Evolutionary conservation across 2,113 vertebrate species (phyloP), one percentile per base, ranked within the genome.

Genomic region (Rhipidura dahli): DNA sequence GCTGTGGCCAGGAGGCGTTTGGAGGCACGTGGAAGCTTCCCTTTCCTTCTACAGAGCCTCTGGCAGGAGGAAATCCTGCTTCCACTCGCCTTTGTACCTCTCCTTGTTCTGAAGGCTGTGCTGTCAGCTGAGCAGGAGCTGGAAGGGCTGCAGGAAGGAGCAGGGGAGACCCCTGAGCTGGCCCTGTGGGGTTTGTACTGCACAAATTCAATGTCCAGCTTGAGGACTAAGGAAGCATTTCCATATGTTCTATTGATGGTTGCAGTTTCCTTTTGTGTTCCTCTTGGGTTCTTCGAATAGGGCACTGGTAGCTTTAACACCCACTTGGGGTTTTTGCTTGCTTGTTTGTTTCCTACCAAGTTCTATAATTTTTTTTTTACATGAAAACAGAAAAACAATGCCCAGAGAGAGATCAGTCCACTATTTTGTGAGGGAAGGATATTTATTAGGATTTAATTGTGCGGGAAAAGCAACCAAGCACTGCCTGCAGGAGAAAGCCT

Each of bases 41-140:
- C 16, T 57, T 90, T 57, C 64, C 60, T 81, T 68, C 40, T 15
- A 33, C 20, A 83, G 59, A 84, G 27, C 60, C 22, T 87, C 68
- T 78, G 73, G 47, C 27, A 66, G 73, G 27, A 89, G 86, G 83
- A 95, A 90, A 94, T 95, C 83, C 79, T 66, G 71, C 80, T 83
- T 88, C 75, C 59, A 72, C 42, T 83, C 2, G 5, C 66, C 56
- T 66, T 86, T 92, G 68, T 65, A 45, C 16, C 26, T 69, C 75
- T 87, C 28, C 35, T 28, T 42, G 26, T 30, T 84, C 31, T 59
- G 47, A 59, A 53, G 49, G 51, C 15, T 40, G 35, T 84, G 69
- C 61, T 82, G 51, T 28, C 2, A 2, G 37, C 61, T 31, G 73
- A 83, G 78, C 31, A 82, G 65, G 75, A 75, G 73, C 56, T 66